Conservation (phyloP, 2,888 invertebrate species). For the Eilema griseolum region DNA sequence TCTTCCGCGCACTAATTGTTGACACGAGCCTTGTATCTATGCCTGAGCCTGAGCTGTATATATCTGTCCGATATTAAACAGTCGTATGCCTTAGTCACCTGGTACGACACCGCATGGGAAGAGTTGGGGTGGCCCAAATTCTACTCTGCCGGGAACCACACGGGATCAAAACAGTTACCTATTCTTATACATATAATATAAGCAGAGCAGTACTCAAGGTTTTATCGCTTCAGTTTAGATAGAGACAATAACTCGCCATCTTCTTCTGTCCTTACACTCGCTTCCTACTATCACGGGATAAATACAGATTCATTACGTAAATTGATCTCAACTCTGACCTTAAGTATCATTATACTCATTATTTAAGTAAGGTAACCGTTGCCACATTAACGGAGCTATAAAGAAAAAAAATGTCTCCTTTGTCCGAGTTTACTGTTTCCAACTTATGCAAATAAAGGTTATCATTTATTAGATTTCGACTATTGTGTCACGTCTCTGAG, state of each 20-base stretch:
- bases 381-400: background rate
- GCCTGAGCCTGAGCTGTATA: too few relatives aligned
- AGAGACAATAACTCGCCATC: background rate
- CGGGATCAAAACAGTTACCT: too few relatives aligned
- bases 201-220: too few relatives aligned
- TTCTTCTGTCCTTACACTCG: background rate
- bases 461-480: slow-evolving; percentile 1
- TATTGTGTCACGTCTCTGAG: slow-evolving; percentile 11
- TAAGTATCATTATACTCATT: background rate
- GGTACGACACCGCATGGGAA: too few relatives aligned
- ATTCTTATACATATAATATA: too few relatives aligned
- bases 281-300: background rate
- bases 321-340: background rate
- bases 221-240: background rate
- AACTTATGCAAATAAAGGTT: slow-evolving; percentile 7
- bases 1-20: too few relatives aligned
- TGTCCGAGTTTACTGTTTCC: slow-evolving; percentile 6
- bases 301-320: background rate
- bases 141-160: too few relatives aligned
- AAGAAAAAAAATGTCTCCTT: background rate
- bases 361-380: background rate
- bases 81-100: too few relatives aligned
- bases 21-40: too few relatives aligned
- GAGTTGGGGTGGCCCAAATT: too few relatives aligned
- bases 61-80: too few relatives aligned